phyloP scores from a whole-genome alignment of 2,113 vertebrate genomes.

The Salvelinus fontinalis region DNA sequence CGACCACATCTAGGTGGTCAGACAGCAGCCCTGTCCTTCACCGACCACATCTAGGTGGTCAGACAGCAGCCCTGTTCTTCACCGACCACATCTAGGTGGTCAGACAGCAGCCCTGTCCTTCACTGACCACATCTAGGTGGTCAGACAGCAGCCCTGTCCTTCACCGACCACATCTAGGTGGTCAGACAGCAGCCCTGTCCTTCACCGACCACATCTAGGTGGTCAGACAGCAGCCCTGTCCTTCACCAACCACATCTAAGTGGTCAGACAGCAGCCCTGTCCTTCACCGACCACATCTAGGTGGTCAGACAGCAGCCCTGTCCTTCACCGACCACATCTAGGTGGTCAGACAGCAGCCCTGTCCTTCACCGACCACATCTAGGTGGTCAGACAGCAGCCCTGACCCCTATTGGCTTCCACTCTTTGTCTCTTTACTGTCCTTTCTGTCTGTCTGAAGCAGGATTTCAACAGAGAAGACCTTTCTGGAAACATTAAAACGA shows the following conservation, averaged over 20 bases:
- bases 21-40: conserved; percentile 42
- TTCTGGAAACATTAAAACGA: conserved; percentile 29
- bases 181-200: conserved; percentile 28
- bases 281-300: conserved; percentile 54
- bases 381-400: background rate
- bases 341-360: background rate
- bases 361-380: conserved; percentile 60
- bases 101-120: conserved; percentile 37
- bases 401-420: conserved; percentile 56
- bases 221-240: conserved; percentile 27
- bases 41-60: conserved; percentile 39
- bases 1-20: conserved; percentile 38
- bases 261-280: conserved; percentile 15
- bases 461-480: conserved; percentile 28
- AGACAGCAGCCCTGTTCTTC: conserved; percentile 38
- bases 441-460: background rate
- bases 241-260: conserved; percentile 49
- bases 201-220: conserved; percentile 50
- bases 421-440: conserved; percentile 7
- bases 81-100: conserved; percentile 43
- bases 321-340: conserved; percentile 58
- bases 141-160: conserved; percentile 33
- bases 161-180: conserved; percentile 47
- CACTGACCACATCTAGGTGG: conserved; percentile 44
- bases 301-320: background rate